Base-by-base conservation (phyloP, 1,140 invertebrate genomes). In the Conopomorpha cramerella region DNA sequence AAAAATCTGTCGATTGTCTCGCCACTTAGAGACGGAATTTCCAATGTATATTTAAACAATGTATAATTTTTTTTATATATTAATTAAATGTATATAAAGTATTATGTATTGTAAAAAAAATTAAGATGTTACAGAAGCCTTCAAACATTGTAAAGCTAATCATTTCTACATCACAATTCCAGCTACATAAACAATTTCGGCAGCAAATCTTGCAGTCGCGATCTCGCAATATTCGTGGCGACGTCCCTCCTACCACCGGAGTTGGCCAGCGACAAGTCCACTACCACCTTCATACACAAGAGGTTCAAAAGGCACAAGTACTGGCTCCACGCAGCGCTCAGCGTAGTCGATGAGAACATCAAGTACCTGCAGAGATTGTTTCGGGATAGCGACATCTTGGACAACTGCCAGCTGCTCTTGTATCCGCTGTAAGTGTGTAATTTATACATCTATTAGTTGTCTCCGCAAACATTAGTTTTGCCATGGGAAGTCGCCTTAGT, bases 131-230 rank as follows among this genome's bases (percentile, higher is more conserved):
- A n/a, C n/a, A n/a, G n/a, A n/a, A n/a, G n/a, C n/a, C n/a, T n/a
- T n/a, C n/a, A n/a, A n/a, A n/a, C n/a, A n/a, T n/a, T n/a, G n/a
- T n/a, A n/a, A n/a, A n/a, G n/a, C n/a, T n/a, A n/a, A n/a, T n/a
- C n/a, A n/a, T n/a, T n/a, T n/a, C n/a, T n/a, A n/a, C n/a, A n/a
- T n/a, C n/a, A n/a, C n/a, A n/a, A n/a, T 57, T 54, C 4, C 25
- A 83, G 81, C 41, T 82, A 80, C 42, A 78, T 79, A 0, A 68
- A 53, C n/a, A 70, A 70, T 42, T 82, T 82, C 18, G 77, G 77
- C 0, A 77, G 80, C 45, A 80, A 77, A 41, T 78, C 77, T 0
- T 82, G 80, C 46, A 80, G 82, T 0, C 54, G 68, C 10, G 82
- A 84, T 45, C 70, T 82, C n/a, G 63, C 80, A 0, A 51, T 76